phyloP scores from a whole-genome alignment of 2,113 vertebrate genomes.

The Loxodonta africana region DNA sequence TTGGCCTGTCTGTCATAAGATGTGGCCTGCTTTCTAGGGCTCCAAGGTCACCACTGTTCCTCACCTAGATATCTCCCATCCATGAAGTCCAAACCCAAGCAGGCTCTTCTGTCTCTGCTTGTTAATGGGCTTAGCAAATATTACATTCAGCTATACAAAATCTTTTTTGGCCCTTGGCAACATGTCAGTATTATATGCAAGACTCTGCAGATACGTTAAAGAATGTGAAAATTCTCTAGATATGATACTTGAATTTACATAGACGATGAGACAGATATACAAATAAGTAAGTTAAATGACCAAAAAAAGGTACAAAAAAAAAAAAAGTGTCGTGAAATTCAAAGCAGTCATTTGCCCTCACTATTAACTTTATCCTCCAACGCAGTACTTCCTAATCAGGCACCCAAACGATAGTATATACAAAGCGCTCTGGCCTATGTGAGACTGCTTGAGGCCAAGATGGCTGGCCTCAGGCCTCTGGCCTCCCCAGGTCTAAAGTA shows the following conservation, averaged over 20 bases:
- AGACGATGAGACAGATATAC: background rate
- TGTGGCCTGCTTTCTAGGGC: background rate
- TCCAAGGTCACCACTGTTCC: background rate
- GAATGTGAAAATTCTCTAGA: background rate
- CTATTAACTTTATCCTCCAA: background rate
- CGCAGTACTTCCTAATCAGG: background rate
- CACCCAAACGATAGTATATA: background rate
- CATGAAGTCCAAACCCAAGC: background rate
- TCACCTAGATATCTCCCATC: background rate
- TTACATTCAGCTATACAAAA: background rate
- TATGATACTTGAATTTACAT: background rate
- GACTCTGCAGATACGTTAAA: background rate
- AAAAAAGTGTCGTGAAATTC: background rate
- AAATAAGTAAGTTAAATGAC: background rate
- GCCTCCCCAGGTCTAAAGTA: background rate
- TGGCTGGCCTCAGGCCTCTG: background rate
- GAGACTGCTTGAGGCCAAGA: background rate
- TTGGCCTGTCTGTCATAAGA: background rate
- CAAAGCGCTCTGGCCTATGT: background rate
- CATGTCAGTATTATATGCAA: background rate
- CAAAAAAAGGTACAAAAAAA: too few species aligned
- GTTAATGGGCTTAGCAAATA: background rate
- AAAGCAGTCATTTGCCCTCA: background rate
- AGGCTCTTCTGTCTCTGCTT: background rate
- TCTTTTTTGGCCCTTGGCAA: background rate